These are phyloP conservation scores for Neelides sp. DNA, from an alignment of 1,140 invertebrate species.

Conservation along the genomic window DNA sequence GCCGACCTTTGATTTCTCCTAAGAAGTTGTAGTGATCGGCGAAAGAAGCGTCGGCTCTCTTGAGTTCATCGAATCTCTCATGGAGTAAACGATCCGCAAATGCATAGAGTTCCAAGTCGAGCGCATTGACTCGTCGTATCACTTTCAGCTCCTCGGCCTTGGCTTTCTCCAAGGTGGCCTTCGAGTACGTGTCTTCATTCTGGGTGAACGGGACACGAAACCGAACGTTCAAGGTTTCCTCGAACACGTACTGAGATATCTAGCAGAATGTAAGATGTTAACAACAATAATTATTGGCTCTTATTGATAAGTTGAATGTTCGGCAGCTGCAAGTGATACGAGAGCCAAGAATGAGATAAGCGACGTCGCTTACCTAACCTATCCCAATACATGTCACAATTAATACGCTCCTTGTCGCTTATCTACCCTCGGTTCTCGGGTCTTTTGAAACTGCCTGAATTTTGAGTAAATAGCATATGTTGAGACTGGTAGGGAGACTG, in stretches of 20 bases:
- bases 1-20: slow-evolving; percentile 31
- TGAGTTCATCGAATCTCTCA: slow-evolving; percentile 65
- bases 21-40: slow-evolving; percentile 42
- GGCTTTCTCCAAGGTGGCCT: slow-evolving; percentile 57
- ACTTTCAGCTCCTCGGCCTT: slow-evolving; percentile 54
- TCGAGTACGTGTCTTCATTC: slow-evolving; percentile 75
- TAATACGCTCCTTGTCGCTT: no score
- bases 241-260: slow-evolving; percentile 91
- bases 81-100: slow-evolving; percentile 83
- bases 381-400: no score
- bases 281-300: neutral
- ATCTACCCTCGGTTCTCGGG: no score
- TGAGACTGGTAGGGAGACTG: no score
- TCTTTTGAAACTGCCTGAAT: no score
- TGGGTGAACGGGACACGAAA: slow-evolving; percentile 79
- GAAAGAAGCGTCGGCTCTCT: slow-evolving; percentile 64
- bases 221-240: slow-evolving; percentile 87
- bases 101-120: slow-evolving; percentile 86
- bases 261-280: slow-evolving; percentile 32
- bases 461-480: no score
- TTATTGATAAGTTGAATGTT: neutral
- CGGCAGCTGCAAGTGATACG: no score
- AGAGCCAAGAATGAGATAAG: neutral
- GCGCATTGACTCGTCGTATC: slow-evolving; percentile 66
- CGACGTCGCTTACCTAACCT: neutral